Conservation (phyloP, 2,113 vertebrate genomes). For the Leptosomus discolor region DNA sequence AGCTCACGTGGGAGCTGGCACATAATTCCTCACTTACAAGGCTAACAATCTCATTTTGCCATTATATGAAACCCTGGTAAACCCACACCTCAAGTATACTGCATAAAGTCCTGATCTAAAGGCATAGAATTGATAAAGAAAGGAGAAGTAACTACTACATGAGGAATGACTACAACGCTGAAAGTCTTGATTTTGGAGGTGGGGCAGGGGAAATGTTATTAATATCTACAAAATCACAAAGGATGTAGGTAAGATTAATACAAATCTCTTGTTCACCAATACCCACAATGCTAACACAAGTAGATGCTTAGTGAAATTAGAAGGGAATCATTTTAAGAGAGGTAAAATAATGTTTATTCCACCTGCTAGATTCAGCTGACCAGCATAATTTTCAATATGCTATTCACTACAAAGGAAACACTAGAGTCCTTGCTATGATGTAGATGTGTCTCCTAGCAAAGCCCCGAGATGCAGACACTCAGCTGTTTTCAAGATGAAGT, state of each 20-base stretch:
- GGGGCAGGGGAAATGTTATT: neutral
- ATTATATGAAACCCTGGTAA: neutral
- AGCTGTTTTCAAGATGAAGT: neutral
- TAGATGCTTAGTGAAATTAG: neutral
- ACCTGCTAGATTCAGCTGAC: neutral
- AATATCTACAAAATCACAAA: neutral
- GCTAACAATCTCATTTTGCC: neutral
- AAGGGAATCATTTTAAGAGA: neutral
- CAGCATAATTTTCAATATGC: neutral
- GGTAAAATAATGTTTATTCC: neutral
- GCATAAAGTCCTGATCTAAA: neutral
- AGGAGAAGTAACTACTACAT: neutral
- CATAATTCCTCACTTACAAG: neutral
- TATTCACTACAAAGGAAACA: neutral
- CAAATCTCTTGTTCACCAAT: neutral
- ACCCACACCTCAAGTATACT: neutral
- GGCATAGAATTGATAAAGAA: neutral
- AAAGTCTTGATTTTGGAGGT: neutral
- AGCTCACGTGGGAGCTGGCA: neutral
- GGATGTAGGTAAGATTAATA: neutral
- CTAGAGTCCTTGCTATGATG: neutral
- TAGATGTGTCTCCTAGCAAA: neutral
- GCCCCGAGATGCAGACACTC: neutral
- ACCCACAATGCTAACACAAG: neutral
- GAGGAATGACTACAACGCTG: neutral